Percentiles rank a stretch among this genome's conserved stretches.
phyloP scores from a whole-genome alignment of 2,113 vertebrate species.

The Pluvialis apricaria region DNA sequence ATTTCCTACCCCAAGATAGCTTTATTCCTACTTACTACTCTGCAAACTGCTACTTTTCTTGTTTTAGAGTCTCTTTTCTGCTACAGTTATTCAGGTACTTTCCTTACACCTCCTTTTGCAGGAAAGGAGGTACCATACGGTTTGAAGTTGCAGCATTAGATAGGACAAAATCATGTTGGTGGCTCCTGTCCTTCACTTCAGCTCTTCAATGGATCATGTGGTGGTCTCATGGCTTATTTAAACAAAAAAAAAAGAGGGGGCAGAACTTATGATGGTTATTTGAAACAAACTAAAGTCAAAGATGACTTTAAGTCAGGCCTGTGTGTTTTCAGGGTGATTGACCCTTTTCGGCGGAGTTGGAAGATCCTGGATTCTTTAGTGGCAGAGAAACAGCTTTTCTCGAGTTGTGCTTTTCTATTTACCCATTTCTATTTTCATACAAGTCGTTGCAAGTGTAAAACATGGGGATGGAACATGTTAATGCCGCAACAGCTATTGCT shows the following conservation, averaged over 20 bases:
- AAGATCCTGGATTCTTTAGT: not conserved
- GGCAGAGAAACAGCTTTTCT: not conserved
- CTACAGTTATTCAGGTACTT: not conserved
- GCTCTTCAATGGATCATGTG: not conserved
- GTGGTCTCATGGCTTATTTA: not conserved
- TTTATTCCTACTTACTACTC: not conserved
- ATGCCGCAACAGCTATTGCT: not conserved
- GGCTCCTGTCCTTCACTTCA: not conserved
- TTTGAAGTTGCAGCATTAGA: not conserved
- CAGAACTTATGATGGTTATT: not conserved
- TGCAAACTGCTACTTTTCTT: not conserved
- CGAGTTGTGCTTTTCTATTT: not conserved
- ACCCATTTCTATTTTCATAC: not conserved
- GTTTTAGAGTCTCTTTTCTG: not conserved
- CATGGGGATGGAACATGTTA: not conserved
- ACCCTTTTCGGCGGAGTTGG: not conserved
- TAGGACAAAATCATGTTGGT: not conserved
- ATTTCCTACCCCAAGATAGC: not conserved
- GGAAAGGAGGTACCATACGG: not conserved
- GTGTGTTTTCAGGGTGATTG: not conserved
- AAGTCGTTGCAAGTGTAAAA: not conserved
- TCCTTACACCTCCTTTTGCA: not conserved
- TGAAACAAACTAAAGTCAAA: not conserved
- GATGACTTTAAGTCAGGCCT: not conserved
- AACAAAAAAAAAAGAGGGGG: rapidly evolving